These are phyloP conservation scores for Syngnathus typhle DNA, from an alignment of 2,113 vertebrate genomes.

Conservation along the genomic window DNA sequence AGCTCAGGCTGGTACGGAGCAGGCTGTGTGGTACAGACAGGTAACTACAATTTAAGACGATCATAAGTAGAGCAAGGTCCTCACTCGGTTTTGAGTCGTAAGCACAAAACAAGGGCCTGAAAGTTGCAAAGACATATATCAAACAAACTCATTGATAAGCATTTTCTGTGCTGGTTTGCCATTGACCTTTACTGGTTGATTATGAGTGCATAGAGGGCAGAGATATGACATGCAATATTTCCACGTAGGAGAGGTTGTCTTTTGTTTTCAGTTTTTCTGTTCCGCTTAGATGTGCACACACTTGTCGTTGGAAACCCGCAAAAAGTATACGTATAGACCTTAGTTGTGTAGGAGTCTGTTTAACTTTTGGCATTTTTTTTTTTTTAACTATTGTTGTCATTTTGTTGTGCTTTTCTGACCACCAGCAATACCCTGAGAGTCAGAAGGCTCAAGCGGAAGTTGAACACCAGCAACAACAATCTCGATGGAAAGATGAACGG, in stretches of 20 bases:
- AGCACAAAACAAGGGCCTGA: no score
- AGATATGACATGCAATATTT: neutral
- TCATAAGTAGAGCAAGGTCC: neutral
- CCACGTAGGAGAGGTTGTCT: neutral
- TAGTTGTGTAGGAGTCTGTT: constrained; percentile 5
- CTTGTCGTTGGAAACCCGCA: neutral
- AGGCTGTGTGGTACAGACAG: constrained; percentile 96
- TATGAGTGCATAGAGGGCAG: neutral
- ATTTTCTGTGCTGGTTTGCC: neutral
- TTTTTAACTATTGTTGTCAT: neutral
- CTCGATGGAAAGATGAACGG: constrained; percentile 83
- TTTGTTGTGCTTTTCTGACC: constrained; percentile 62
- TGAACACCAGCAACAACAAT: constrained; percentile 76
- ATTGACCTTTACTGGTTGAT: neutral
- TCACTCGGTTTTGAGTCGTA: neutral
- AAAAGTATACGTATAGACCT: no score
- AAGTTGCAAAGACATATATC: neutral
- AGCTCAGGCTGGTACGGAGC: constrained; percentile 84
- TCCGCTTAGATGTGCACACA: neutral
- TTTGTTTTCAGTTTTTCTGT: neutral
- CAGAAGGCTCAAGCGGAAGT: constrained; percentile 87
- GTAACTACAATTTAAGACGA: constrained; percentile 64
- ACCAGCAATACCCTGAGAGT: constrained; percentile 84
- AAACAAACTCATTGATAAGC: neutral
- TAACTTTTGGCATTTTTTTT: neutral